Base-by-base conservation (phyloP, 2,797 vertebrate genomes). In the Hypotaenidia philippensis region DNA sequence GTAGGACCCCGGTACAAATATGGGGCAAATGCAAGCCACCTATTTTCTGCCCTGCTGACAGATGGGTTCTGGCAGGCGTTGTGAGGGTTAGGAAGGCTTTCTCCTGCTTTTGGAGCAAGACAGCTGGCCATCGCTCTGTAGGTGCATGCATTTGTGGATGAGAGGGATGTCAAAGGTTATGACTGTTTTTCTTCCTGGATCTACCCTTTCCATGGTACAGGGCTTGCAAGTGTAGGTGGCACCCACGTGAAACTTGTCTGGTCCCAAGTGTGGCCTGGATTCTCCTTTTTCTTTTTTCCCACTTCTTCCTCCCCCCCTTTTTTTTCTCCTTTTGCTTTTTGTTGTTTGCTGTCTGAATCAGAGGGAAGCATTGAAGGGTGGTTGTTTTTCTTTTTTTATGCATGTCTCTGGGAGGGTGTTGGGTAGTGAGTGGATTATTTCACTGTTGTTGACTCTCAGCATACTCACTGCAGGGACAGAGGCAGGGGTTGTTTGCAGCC, bases 151-250 rank as follows among this genome's bases (percentile, higher is more conserved):
- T 82, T 56, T 59, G 17, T 66, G 36, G 20, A 60, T 55, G 18
- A 81, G 64, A 69, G 5, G 19, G 7, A 20, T 79, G 5, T 59
- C 20, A 66, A 76, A 74, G 17, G 5, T 64, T 65, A 7, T 47
- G 21, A 9, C 8, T 70, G 0, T 79, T 70, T 90, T 15, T 3
- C 4, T 11, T 7, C 0, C 2, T 10, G 9, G n/a, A 72, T 18
- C 38, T 75, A 38, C 34, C 57, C 2, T 22, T 83, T 91, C 23
- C 3, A 1, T 22, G 36, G 9, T 41, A 36, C 34, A 52, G 4
- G 4, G 27, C 36, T 52, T 65, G 10, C 13, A 59, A 55, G 16
- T 19, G 11, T 31, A 34, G 23, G 18, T 21, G 4, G 25, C 36
- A 44, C 10, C 6, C 4, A 4, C 1, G 1, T 77, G 31, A 83